A percentile compares a stretch with the other conserved stretches of the same genome.
Conservation (phyloP, 2,797 vertebrate genomes). For the Cirrhinus molitorella region DNA sequence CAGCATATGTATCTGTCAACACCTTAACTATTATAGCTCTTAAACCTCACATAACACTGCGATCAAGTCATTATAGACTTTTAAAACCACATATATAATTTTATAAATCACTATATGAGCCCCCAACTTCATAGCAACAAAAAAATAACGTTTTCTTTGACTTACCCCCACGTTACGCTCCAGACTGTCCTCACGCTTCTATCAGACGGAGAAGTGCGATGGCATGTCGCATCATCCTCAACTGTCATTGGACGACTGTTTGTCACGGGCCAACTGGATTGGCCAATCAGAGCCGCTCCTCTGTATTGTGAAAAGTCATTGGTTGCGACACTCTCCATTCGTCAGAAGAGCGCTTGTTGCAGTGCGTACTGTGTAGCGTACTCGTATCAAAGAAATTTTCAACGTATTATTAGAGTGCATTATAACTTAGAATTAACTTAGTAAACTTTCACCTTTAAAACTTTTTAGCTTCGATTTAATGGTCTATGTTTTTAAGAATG, state of each 20-base stretch:
- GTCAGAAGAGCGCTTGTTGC: constrained; percentile 14
- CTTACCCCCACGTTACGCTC: constrained; percentile 51
- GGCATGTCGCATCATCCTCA: constrained; percentile 37
- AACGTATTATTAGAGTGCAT: not conserved
- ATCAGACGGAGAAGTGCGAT: constrained; percentile 47
- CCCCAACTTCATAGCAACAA: too few relatives aligned
- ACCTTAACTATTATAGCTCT: not conserved
- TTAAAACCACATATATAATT: not conserved
- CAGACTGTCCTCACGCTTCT: constrained; percentile 55
- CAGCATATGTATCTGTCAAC: constrained; percentile 44
- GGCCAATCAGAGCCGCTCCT: constrained; percentile 35
- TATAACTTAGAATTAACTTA: not conserved
- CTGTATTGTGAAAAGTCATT: constrained; percentile 6
- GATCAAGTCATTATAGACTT: not conserved
- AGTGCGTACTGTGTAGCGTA: not conserved
- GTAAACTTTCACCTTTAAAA: not conserved
- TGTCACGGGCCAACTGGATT: not conserved
- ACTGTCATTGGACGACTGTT: constrained; percentile 45
- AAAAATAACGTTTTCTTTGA: constrained; percentile 14
- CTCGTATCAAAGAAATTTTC: not conserved
- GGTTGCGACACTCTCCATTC: constrained; percentile 12
- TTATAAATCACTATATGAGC: not conserved
- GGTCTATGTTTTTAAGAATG: not conserved
- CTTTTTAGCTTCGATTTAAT: not conserved
- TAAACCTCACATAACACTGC: too few relatives aligned